phyloP scores from a whole-genome alignment of 1,140 invertebrate genomes.

The Hylaeus volcanicus region DNA sequence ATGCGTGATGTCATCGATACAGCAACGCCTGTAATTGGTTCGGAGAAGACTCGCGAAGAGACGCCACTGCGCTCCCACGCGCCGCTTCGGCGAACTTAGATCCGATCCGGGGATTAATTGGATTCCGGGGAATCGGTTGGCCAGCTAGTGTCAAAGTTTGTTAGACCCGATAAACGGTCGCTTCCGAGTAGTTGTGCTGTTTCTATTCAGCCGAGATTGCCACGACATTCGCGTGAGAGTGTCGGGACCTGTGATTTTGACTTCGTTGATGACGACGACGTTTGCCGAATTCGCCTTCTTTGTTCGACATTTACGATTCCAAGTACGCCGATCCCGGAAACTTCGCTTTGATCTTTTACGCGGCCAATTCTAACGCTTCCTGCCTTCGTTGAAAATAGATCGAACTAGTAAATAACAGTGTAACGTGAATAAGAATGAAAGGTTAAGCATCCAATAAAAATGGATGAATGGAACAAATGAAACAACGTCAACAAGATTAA shows the following conservation, averaged over 20 bases:
- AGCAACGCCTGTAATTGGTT: constrained; percentile 51
- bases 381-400: too few relatives aligned
- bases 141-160: constrained; percentile 39
- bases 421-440: too few relatives aligned
- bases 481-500: too few relatives aligned
- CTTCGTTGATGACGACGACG: not conserved
- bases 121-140: constrained; percentile 46
- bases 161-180: constrained; percentile 11
- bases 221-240: constrained; percentile 12
- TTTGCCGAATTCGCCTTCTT: not conserved
- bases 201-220: constrained; percentile 24
- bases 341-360: too few relatives aligned
- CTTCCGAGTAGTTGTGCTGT: constrained; percentile 10
- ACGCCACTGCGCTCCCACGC: constrained; percentile 41
- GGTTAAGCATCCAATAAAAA: too few relatives aligned
- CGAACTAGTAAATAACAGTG: too few relatives aligned
- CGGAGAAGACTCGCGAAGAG: constrained; percentile 38
- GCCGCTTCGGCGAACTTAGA: constrained; percentile 54
- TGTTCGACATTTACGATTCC: too few relatives aligned
- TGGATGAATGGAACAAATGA: too few relatives aligned
- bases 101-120: constrained; percentile 54
- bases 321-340: too few relatives aligned
- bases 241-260: not conserved
- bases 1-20: not conserved
- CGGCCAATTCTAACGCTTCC: too few relatives aligned